Base-by-base conservation (phyloP, 2,113 vertebrate species). In the Ia io region DNA sequence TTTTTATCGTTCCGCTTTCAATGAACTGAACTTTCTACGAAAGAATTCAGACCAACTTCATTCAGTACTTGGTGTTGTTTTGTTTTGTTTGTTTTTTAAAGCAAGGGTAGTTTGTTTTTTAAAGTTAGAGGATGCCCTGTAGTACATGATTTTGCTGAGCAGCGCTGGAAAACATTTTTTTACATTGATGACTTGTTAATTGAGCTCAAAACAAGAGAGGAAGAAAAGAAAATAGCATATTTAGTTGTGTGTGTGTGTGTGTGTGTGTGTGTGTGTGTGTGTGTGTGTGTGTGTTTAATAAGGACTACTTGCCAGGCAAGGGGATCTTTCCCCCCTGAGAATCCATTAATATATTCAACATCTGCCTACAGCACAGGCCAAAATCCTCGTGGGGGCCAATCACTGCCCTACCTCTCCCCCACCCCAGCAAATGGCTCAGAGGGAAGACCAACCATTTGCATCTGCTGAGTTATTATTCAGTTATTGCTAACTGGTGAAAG, bases 1-100 rank as follows among this genome's bases (percentile, higher is more conserved):
- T 92, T 96, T 97, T 94, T 77, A 95, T 88, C 61, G 53, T 96
- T 88, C 83, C 8, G 5, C 84, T 95, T 85, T 92, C 93, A 92
- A 53, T 70, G 91, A 90, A 85, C 94, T 59, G 88, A 92, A 86
- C 83, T 90, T 76, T 96, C 90, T 76, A 59, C 47, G 91, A 83
- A 91, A 70, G 87, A 28, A 88, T 61, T 71, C 44, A 59, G 79
- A 42, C 88, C 40, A 42, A 25, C 65, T 88, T 82, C 79, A 49
- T 91, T 95, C 51, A 56, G 44, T 28, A 11, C 49, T 37, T 37
- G 37, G 37, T 37, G 37, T 37, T 37, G 37, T 37, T 37, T 37
- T 37, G 37, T 37, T 37, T 37, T 37, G 37, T 37, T 37, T 37
- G 37, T 37, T 37, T 37, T 84, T 35, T 44, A 23, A 65, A 84